These are phyloP conservation scores for Bembecia ichneumoniformis DNA, from an alignment of 2,888 invertebrate genomes.

Conservation along the genomic window DNA sequence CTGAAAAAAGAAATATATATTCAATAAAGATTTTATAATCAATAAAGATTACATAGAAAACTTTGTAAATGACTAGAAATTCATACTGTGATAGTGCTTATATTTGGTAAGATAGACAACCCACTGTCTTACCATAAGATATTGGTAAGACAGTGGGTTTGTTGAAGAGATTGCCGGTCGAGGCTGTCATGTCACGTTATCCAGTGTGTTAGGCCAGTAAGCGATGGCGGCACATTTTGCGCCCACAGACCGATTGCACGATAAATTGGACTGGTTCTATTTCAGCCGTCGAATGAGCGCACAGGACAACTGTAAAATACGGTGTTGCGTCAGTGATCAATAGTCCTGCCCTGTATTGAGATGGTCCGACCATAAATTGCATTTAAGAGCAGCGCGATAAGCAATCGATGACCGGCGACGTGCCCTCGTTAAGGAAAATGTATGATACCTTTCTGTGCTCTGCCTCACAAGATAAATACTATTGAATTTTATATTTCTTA, in stretches of 20 bases:
- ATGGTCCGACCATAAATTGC: not conserved
- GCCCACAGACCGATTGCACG: slow-evolving; percentile 28
- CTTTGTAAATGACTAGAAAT: no score
- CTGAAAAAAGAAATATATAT: no score
- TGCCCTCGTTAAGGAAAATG: not conserved
- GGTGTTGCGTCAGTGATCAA: slow-evolving; percentile 23
- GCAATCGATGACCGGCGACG: not conserved
- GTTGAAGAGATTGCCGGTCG: not conserved
- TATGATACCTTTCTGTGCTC: not conserved
- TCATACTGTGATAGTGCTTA: no score
- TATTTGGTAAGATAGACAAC: no score
- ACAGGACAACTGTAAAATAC: slow-evolving; percentile 41
- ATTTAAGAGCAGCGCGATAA: not conserved
- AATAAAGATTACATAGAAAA: no score
- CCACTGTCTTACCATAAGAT: no score
- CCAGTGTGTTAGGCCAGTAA: slow-evolving; percentile 34
- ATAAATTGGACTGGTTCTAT: slow-evolving; percentile 32
- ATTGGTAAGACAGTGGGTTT: not conserved
- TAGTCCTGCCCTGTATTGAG: slow-evolving; percentile 15
- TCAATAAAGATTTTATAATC: no score
- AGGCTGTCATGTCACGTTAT: slow-evolving; percentile 40
- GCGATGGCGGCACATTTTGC: slow-evolving; percentile 23
- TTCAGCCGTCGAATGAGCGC: slow-evolving; percentile 18
- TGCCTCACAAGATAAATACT: not conserved
- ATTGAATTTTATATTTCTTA: no score